These are phyloP conservation scores for Tenthredo livida DNA, from an alignment of 2,888 invertebrate genomes.

Conservation along the genomic window DNA sequence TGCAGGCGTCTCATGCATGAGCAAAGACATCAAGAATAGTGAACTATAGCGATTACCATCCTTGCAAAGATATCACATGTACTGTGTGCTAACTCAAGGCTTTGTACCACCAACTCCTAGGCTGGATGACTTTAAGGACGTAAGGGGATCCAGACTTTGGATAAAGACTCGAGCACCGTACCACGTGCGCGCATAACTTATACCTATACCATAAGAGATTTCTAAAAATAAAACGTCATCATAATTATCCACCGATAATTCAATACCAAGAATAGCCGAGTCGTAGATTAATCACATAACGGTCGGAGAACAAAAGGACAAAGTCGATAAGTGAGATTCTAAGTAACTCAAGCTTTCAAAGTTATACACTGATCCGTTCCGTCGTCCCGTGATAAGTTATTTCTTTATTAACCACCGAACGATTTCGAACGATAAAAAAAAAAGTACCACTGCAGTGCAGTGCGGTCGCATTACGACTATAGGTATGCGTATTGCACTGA, in stretches of 20 bases:
- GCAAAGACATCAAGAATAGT: background rate
- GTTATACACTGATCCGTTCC: no score
- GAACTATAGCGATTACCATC: no score
- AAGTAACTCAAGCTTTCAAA: background rate
- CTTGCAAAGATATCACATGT: background rate
- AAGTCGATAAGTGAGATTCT: background rate
- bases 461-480: no score
- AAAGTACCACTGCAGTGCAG: no score
- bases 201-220: background rate
- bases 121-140: constrained; percentile 5
- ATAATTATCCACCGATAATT: constrained; percentile 16
- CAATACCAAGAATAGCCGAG: constrained; percentile 9
- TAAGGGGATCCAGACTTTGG: background rate
- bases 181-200: background rate
- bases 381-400: background rate
- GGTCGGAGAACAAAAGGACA: background rate
- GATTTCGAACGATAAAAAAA: no score
- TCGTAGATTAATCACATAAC: background rate
- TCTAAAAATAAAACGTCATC: constrained; percentile 44
- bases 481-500: no score
- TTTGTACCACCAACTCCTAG: background rate
- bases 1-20: background rate
- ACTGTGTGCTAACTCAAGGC: background rate
- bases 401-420: no score
- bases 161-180: background rate